These are phyloP conservation scores for Euwallacea similis DNA, from an alignment of 1,140 invertebrate genomes.

Conservation along the genomic window DNA sequence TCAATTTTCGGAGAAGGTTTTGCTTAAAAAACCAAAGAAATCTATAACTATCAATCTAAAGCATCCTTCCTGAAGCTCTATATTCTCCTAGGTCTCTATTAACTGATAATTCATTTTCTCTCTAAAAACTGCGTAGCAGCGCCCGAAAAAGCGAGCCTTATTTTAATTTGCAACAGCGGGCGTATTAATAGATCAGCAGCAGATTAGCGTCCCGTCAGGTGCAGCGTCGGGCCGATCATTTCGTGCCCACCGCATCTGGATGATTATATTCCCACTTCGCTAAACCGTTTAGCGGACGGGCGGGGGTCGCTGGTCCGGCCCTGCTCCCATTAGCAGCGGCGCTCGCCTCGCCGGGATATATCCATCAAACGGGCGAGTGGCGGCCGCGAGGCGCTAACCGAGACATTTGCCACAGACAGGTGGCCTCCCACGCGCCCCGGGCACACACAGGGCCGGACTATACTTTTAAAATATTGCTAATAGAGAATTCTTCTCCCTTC, in stretches of 20 bases:
- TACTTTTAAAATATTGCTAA: no score
- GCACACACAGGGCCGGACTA: slow-evolving; percentile 11
- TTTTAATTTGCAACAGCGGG: slow-evolving; percentile 2
- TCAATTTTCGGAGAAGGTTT: no score
- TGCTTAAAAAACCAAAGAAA: no score
- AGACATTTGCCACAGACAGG: slow-evolving; percentile 54
- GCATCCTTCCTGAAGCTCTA: no score
- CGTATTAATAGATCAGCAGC: slow-evolving; percentile 9
- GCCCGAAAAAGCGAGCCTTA: not conserved
- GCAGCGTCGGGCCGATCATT: slow-evolving; percentile 6
- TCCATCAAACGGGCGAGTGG: slow-evolving; percentile 35
- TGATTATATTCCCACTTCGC: slow-evolving; percentile 4
- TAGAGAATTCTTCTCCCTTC: no score
- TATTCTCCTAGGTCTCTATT: no score
- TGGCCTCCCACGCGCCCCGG: slow-evolving; percentile 48
- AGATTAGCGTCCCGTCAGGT: slow-evolving; percentile 7
- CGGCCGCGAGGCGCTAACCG: slow-evolving; percentile 45
- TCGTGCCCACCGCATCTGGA: not conserved
- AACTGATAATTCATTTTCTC: no score
- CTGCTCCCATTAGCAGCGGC: slow-evolving; percentile 28
- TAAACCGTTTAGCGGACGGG: slow-evolving; percentile 25
- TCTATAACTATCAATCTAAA: no score
- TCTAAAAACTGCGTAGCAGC: no score
- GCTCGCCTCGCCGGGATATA: slow-evolving; percentile 28
- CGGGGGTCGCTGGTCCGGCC: slow-evolving; percentile 1